Percentiles rank a stretch among this genome's conserved stretches.
Conservation (phyloP, 2,888 invertebrate genomes). For the Pimpla rufipes region DNA sequence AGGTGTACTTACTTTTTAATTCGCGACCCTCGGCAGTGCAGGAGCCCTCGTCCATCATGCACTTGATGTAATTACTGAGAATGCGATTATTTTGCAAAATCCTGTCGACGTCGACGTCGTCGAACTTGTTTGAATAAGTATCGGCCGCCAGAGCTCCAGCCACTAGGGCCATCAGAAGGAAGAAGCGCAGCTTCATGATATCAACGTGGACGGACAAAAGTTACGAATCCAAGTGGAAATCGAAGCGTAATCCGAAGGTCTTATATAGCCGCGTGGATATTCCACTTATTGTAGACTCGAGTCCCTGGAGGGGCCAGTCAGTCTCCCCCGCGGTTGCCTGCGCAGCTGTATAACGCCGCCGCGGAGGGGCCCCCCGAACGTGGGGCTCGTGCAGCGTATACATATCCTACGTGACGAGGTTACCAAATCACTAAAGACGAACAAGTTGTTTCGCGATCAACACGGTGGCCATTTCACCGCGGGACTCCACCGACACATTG, state of each 20-base stretch:
- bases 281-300: conserved; percentile 33
- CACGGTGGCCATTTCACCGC: background rate
- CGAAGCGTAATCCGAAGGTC: conserved; percentile 51
- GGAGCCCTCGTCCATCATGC: conserved; percentile 88
- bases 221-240: conserved; percentile 63
- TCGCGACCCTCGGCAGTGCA: conserved; percentile 88
- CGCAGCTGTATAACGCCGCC: conserved; percentile 15
- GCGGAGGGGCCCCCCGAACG: conserved; percentile 48
- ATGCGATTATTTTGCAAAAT: conserved; percentile 87
- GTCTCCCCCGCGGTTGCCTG: conserved; percentile 15
- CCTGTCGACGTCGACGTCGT: conserved; percentile 87
- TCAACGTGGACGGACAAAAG: conserved; percentile 64
- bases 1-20: conserved; percentile 88
- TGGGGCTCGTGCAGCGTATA: conserved; percentile 27
- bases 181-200: conserved; percentile 67
- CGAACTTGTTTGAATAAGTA: conserved; percentile 86
- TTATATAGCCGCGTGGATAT: conserved; percentile 68
- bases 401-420: conserved; percentile 54
- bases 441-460: conserved; percentile 3
- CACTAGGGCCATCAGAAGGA: conserved; percentile 78
- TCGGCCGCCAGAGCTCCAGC: conserved; percentile 74
- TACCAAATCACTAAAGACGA: conserved; percentile 53
- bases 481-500: background rate
- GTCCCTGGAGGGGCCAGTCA: conserved; percentile 41
- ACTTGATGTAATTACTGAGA: conserved; percentile 88